A percentile compares a stretch with the other conserved stretches of the same genome.
phyloP scores from a whole-genome alignment of 2,113 vertebrate genomes.

The Polypterus bichir region DNA sequence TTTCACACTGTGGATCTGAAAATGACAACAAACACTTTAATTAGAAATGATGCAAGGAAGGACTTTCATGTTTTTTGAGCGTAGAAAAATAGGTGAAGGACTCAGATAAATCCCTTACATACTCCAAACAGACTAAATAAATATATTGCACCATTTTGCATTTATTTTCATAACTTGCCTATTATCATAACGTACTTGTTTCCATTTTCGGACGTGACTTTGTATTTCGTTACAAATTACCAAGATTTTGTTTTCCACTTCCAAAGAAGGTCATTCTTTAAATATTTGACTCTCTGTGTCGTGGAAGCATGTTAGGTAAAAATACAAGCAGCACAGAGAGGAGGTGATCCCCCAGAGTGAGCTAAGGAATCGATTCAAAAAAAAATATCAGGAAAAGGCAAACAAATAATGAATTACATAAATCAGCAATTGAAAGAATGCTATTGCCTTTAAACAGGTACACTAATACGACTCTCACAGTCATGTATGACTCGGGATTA shows the following conservation, averaged over 20 bases:
- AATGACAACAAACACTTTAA: conserved; percentile 73
- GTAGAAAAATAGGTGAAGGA: conserved; percentile 36
- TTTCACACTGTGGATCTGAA: conserved; percentile 69
- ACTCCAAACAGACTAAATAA: conserved; percentile 36
- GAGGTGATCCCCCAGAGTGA: no score
- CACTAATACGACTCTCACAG: no score
- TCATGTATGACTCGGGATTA: no score
- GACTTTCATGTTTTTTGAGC: conserved; percentile 48
- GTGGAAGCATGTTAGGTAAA: no score
- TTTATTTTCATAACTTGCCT: conserved; percentile 33
- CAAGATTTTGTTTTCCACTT: not conserved
- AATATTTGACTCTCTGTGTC: no score
- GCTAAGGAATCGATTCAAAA: no score
- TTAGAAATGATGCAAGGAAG: conserved; percentile 55
- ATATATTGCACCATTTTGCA: conserved; percentile 25
- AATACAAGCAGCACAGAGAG: no score
- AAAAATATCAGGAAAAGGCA: no score
- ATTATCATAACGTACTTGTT: conserved; percentile 37
- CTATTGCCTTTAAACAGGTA: no score
- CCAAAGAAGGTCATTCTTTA: no score
- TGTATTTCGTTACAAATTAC: conserved; percentile 29
- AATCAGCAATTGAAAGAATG: no score
- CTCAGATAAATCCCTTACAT: conserved; percentile 34
- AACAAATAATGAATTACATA: no score
- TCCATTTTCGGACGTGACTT: conserved; percentile 27